Evolutionary conservation across 2,797 vertebrate genomes (phyloP), one percentile per base, ranked within the genome.

Genomic region (Enteromius paludinosus): DNA sequence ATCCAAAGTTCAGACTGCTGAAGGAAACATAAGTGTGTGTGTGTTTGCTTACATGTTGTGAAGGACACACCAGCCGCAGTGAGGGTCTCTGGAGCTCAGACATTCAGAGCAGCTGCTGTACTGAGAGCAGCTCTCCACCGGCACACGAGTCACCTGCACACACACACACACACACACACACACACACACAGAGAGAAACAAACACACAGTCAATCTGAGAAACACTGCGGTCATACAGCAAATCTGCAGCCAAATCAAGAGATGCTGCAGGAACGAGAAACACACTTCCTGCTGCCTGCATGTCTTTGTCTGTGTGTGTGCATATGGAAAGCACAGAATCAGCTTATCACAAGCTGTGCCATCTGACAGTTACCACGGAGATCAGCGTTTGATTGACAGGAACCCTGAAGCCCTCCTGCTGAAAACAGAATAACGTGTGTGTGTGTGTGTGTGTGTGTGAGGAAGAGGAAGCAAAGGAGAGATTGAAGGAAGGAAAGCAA

Each of bases 61-160:
- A 25, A 99, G 96, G 87, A 99, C 96, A 90, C 98, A 99, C 98
- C 98, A 99, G 89, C 98, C 98, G 0, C 98, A 99, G 92, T 99
- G 98, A 84, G 98, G 98, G 89, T 99, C 98, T 90, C 95, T 94
- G 80, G 98, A 99, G 87, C 97, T 97, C 90, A 99, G 91, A 89
- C 98, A 99, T 83, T 96, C 93, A 25, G 94, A 96, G 1, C 98
- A 99, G 66, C 95, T 97, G 52, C 93, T 90, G 20, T 99, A 98
- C 93, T 99, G 98, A 88, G 97, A 96, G 0, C 98, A 99, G 92
- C 96, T 98, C 92, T 99, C 98, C 89, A 99, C 97, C 0, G 98
- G 97, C 85, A 99, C 97, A 65, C 95, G 94, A 0, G 95, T 97
- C 92, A 99, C 98, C 98, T 98, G 90, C 33, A 47, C 23, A 78